A percentile compares a stretch with the other conserved stretches of the same genome.
These are phyloP conservation scores for Sinonovacula constricta DNA, from an alignment of 1,140 invertebrate species.

Conservation along the genomic window DNA sequence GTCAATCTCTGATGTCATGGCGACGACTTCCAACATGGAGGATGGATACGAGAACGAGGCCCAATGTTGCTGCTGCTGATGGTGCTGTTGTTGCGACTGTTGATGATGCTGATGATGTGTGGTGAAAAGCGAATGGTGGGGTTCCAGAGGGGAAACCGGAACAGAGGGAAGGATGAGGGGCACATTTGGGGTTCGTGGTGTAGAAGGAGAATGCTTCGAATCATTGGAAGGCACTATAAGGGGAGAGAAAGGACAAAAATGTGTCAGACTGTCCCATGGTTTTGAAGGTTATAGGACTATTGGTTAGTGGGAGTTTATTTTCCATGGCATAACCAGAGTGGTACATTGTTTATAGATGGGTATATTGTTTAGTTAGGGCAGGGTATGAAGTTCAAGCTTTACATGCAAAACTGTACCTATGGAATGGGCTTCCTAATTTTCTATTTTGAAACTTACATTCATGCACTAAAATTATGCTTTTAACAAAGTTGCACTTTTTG, in stretches of 20 bases:
- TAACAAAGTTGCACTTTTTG: too few relatives aligned
- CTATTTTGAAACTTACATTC: too few relatives aligned
- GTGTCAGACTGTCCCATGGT: too few relatives aligned
- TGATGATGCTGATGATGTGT: slow-evolving; percentile 55
- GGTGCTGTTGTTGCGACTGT: slow-evolving; percentile 54
- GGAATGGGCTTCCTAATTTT: too few relatives aligned
- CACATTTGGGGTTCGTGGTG: slow-evolving; percentile 54
- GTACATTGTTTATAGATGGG: too few relatives aligned
- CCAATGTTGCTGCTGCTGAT: slow-evolving; percentile 61
- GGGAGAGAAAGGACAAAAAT: slow-evolving; percentile 35
- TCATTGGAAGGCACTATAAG: slow-evolving; percentile 47
- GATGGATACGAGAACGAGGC: slow-evolving; percentile 71
- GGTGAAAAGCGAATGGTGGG: slow-evolving; percentile 57
- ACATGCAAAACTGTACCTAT: too few relatives aligned
- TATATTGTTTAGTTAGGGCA: too few relatives aligned
- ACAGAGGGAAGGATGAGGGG: slow-evolving; percentile 55
- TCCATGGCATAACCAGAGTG: too few relatives aligned
- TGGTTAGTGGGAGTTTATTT: too few relatives aligned
- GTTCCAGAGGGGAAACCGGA: slow-evolving; percentile 56
- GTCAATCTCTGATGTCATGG: slow-evolving; percentile 96
- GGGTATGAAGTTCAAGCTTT: too few relatives aligned
- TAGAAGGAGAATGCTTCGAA: slow-evolving; percentile 45
- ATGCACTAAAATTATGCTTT: too few relatives aligned
- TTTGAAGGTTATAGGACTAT: too few relatives aligned
- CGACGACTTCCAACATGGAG: slow-evolving; percentile 89